Conservation (phyloP, 2,888 invertebrate species). For the Steinernema scapterisci region DNA sequence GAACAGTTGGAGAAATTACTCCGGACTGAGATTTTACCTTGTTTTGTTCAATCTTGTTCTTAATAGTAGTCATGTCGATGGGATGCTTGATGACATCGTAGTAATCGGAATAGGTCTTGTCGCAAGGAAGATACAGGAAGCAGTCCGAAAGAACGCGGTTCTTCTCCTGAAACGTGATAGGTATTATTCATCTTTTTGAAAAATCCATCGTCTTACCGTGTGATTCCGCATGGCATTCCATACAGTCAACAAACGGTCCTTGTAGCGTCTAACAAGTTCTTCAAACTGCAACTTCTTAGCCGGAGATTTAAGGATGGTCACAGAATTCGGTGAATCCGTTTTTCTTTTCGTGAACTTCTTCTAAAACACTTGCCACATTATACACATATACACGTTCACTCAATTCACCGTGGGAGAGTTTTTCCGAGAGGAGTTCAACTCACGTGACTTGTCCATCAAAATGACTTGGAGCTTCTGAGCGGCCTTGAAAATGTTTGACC, state of each 20-base stretch:
- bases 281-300: slow-evolving; percentile 45
- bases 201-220: slow-evolving; percentile 30
- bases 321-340: not conserved
- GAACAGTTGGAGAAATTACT: not conserved
- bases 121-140: slow-evolving; percentile 95
- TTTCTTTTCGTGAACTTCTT: slow-evolving; percentile 6
- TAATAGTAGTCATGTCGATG: slow-evolving; percentile 86
- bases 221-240: slow-evolving; percentile 72
- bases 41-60: slow-evolving; percentile 68
- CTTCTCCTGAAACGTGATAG: slow-evolving; percentile 73
- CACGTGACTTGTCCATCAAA: slow-evolving; percentile 17
- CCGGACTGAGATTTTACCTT: slow-evolving; percentile 36
- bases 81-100: slow-evolving; percentile 94
- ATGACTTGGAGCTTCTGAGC: slow-evolving; percentile 76
- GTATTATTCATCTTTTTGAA: too few relatives aligned
- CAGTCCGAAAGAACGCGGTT: slow-evolving; percentile 85
- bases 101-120: slow-evolving; percentile 92
- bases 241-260: slow-evolving; percentile 79
- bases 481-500: slow-evolving; percentile 82
- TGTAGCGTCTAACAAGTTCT: slow-evolving; percentile 57
- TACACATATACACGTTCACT: not conserved
- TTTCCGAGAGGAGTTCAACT: not conserved
- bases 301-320: slow-evolving; percentile 35
- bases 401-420: not conserved
- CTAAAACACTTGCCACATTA: not conserved